These are phyloP conservation scores for Triops cancriformis DNA, from an alignment of 1,140 invertebrate genomes.

Conservation along the genomic window DNA sequence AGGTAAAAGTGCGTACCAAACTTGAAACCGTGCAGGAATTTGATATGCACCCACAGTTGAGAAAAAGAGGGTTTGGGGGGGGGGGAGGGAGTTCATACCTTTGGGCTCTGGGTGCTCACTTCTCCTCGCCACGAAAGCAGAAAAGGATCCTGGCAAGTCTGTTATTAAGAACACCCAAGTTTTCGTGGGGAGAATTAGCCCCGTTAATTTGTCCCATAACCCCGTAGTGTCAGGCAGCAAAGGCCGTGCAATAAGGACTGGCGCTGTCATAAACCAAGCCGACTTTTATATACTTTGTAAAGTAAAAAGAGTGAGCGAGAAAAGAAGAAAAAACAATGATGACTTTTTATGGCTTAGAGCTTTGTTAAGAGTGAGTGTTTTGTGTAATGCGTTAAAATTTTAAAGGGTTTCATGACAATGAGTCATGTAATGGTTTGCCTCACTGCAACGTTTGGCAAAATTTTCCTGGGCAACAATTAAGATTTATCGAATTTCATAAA, in stretches of 20 bases:
- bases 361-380: too few species aligned
- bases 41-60: constrained; percentile 1
- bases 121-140: not conserved
- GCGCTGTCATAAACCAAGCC: not conserved
- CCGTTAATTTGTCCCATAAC: not conserved
- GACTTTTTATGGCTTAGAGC: too few species aligned
- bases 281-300: too few species aligned
- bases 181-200: not conserved
- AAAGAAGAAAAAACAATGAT: too few species aligned
- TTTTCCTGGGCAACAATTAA: too few species aligned
- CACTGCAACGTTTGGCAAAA: too few species aligned
- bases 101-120: not conserved
- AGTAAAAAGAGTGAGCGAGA: too few species aligned
- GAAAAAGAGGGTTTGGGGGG: not conserved
- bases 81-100: not conserved
- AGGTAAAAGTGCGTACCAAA: not conserved
- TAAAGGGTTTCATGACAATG: too few species aligned
- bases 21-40: constrained; percentile 4
- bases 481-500: too few species aligned
- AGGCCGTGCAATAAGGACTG: not conserved
- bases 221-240: not conserved
- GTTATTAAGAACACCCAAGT: not conserved
- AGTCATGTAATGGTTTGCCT: too few species aligned
- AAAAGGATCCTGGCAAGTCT: constrained; percentile 10
- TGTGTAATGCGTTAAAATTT: too few species aligned